These are phyloP conservation scores for Amphibalanus amphitrite DNA, from an alignment of 1,140 invertebrate genomes.

Conservation along the genomic window DNA sequence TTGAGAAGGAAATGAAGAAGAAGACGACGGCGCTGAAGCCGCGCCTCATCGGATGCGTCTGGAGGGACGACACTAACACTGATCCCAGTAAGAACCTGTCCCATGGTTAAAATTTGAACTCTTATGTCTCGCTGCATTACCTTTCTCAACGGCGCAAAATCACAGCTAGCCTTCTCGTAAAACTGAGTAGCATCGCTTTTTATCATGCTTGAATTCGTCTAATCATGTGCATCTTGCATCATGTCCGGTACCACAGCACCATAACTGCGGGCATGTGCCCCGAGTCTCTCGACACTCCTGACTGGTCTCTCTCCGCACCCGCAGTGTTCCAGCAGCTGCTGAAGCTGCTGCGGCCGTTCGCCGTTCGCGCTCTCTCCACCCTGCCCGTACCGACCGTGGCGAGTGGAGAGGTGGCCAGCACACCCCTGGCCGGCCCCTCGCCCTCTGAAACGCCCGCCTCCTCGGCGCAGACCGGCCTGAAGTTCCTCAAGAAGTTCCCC, in stretches of 20 bases:
- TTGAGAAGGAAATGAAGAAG: slow-evolving; percentile 59
- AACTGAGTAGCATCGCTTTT: not conserved
- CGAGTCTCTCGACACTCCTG: too few relatives aligned
- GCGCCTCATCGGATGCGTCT: slow-evolving; percentile 59
- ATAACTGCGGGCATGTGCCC: too few relatives aligned
- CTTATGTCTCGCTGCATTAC: not conserved
- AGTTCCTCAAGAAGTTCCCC: slow-evolving; percentile 26
- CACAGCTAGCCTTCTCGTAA: not conserved
- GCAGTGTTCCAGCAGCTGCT: slow-evolving; percentile 24
- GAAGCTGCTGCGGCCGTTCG: slow-evolving; percentile 25
- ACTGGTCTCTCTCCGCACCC: too few relatives aligned
- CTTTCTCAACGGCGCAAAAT: not conserved
- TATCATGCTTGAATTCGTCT: slow-evolving; percentile 16
- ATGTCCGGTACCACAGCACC: not conserved
- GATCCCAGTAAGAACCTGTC: slow-evolving; percentile 14
- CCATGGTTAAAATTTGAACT: not conserved
- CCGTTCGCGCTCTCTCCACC: slow-evolving; percentile 28
- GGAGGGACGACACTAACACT: slow-evolving; percentile 31
- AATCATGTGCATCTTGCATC: not conserved
- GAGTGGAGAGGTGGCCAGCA: slow-evolving; percentile 19
- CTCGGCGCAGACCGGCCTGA: slow-evolving; percentile 9
- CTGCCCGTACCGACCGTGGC: slow-evolving; percentile 20
- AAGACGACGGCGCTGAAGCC: slow-evolving; percentile 68
- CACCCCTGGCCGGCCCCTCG: not conserved
- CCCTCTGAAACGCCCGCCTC: not conserved